Conservation (phyloP, 2,888 invertebrate genomes). For the Drosophila incognita region DNA sequence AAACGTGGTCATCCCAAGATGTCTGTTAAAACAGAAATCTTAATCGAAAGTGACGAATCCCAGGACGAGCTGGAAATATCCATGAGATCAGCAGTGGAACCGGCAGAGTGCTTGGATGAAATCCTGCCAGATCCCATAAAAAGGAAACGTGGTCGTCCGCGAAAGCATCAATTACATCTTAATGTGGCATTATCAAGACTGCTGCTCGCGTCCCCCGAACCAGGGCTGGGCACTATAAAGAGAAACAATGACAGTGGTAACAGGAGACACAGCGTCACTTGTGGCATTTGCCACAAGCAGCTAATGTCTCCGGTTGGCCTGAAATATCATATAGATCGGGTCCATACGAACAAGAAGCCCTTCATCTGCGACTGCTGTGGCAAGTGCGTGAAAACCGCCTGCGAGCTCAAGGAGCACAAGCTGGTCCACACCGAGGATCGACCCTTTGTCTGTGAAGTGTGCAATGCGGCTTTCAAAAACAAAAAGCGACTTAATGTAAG, state of each 20-base stretch:
- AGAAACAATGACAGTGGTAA: neutral
- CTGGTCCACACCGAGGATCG: conserved; percentile 85
- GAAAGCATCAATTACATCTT: conserved; percentile 13
- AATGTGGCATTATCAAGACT: conserved; percentile 37
- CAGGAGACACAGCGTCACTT: conserved; percentile 2
- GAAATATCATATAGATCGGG: conserved; percentile 67
- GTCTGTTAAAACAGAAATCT: neutral
- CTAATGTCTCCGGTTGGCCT: conserved; percentile 40
- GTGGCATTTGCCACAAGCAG: conserved; percentile 43
- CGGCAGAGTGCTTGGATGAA: neutral
- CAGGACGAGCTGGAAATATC: neutral
- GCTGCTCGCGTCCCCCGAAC: conserved; percentile 21
- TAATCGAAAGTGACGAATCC: neutral
- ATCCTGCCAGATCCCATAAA: neutral
- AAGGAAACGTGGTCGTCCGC: conserved; percentile 43
- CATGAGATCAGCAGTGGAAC: neutral
- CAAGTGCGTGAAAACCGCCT: conserved; percentile 85
- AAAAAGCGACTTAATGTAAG: conserved; percentile 77
- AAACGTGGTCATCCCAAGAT: conserved; percentile 18
- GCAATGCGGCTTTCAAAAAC: conserved; percentile 83
- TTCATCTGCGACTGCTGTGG: conserved; percentile 86
- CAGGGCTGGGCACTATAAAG: neutral
- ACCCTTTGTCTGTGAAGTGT: conserved; percentile 85
- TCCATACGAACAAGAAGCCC: conserved; percentile 82
- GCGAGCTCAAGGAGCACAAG: conserved; percentile 85